A percentile compares a stretch with the other conserved stretches of the same genome.
phyloP scores from a whole-genome alignment of 2,888 invertebrate species.

The Sepioteuthis lessoniana region DNA sequence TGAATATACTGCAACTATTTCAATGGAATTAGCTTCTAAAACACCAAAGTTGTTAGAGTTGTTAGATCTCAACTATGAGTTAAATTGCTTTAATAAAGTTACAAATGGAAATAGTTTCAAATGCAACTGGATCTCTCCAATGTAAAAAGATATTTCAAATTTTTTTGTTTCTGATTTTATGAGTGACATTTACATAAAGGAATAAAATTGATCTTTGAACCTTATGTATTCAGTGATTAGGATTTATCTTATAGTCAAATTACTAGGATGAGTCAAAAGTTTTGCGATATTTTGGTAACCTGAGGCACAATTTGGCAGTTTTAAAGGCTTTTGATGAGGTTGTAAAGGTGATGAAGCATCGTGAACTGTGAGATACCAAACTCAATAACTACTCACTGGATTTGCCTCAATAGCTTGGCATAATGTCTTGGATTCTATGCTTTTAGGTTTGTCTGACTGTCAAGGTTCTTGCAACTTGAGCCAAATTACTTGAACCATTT shows the following conservation, averaged over 20 bases:
- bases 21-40: background rate
- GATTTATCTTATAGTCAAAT: background rate
- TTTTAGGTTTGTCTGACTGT: no score
- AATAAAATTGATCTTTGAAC: background rate
- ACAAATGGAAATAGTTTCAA: background rate
- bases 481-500: no score
- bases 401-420: no score
- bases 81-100: no score
- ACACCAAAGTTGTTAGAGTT: background rate
- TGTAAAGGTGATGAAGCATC: no score
- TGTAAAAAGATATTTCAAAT: background rate
- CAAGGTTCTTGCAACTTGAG: background rate
- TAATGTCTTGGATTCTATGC: no score
- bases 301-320: no score
- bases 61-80: background rate
- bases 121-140: background rate
- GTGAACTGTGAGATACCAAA: no score
- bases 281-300: no score
- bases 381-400: no score
- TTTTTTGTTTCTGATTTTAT: background rate
- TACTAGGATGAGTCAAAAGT: background rate
- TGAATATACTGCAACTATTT: background rate
- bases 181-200: background rate
- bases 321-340: no score
- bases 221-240: background rate